A percentile compares a stretch with the other conserved stretches of the same genome.
These are phyloP conservation scores for Seriola aureovittata DNA, from an alignment of 2,113 vertebrate genomes.

Conservation along the genomic window DNA sequence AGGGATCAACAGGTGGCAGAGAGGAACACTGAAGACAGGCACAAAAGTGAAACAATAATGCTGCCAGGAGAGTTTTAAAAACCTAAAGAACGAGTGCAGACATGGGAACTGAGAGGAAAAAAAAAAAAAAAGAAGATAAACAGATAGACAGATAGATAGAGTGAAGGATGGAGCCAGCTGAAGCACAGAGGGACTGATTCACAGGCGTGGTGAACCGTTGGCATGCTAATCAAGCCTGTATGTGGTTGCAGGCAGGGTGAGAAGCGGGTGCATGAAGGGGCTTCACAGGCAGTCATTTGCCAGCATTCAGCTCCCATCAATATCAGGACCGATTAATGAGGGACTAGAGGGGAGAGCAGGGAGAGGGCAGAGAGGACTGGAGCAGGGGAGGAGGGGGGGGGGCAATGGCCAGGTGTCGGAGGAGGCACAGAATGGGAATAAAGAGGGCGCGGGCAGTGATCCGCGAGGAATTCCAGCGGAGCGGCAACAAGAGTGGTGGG, in stretches of 20 bases:
- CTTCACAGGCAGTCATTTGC: constrained; percentile 80
- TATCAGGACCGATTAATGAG: constrained; percentile 88
- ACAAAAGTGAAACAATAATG: constrained; percentile 55
- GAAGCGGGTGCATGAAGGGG: constrained; percentile 67
- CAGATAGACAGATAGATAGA: constrained; percentile 35
- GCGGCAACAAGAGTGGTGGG: constrained; percentile 65
- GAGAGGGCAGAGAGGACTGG: constrained; percentile 51
- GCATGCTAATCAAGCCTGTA: constrained; percentile 82
- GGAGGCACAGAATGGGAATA: constrained; percentile 83
- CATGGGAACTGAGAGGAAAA: constrained; percentile 33
- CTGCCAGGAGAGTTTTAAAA: constrained; percentile 24
- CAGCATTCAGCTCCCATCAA: constrained; percentile 86
- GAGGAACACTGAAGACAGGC: constrained; percentile 25
- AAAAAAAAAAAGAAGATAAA: constrained; percentile 50
- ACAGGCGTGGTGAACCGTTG: constrained; percentile 57
- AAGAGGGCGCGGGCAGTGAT: constrained; percentile 85
- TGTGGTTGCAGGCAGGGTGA: constrained; percentile 69
- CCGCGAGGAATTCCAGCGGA: constrained; percentile 83
- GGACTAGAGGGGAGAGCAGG: constrained; percentile 58
- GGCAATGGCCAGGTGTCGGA: constrained; percentile 82
- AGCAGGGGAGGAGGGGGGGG: constrained; percentile 25
- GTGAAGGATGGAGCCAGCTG: constrained; percentile 60
- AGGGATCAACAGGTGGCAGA: constrained; percentile 76
- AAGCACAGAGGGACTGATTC: constrained; percentile 74
- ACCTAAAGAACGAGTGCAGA: constrained; percentile 27